Base-by-base conservation (phyloP, 1,140 invertebrate species). In the Aphelinus certus region DNA sequence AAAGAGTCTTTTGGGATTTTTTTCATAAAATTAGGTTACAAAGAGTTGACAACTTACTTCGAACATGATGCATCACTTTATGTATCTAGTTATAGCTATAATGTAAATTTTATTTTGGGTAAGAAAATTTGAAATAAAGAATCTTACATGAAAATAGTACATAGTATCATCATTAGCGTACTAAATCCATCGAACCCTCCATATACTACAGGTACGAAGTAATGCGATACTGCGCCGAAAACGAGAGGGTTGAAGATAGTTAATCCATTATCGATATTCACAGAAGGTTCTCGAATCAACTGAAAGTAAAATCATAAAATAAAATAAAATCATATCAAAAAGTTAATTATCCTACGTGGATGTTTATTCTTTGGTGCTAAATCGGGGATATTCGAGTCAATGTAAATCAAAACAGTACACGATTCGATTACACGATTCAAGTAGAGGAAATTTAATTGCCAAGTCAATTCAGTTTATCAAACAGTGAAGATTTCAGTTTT, bases 191-290 rank as follows among this genome's bases (percentile, higher is more conserved):
- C 85, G 48, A 84, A 84, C 2, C 68, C 47, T 1, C 83, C 84
- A 68, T 85, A 88, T 47, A 85, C 10, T 10, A 77, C 77, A 3
- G 84, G 84, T 68, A 86, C 78, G 10, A 87, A 60, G 3, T 73
- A 69, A 58, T 83, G 83, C 1, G 88, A 88, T 10, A 89, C 80
- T 1, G 79, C 78, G 0, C 88, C 88, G 43, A 88, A 80, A n/a
- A 89, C 79, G 3, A 89, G 56, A 3, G 88, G 86, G 79, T 89
- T 89, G 66, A 82, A 88, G 1, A 87, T 81, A 1, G 86, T 88
- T 58, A 88, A 71, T 56, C 88, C 88, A 56, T 85, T 84, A 9
- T 78, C 79, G 42, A 89, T 79, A 7, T 77, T 70, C 9, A 76
- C 62, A 0, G 76, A n/a, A 0, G 81, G 79, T 65, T 88, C 87